Evolutionary conservation across 2,113 vertebrate genomes (phyloP).

Genomic region (Trachemys scripta): DNA sequence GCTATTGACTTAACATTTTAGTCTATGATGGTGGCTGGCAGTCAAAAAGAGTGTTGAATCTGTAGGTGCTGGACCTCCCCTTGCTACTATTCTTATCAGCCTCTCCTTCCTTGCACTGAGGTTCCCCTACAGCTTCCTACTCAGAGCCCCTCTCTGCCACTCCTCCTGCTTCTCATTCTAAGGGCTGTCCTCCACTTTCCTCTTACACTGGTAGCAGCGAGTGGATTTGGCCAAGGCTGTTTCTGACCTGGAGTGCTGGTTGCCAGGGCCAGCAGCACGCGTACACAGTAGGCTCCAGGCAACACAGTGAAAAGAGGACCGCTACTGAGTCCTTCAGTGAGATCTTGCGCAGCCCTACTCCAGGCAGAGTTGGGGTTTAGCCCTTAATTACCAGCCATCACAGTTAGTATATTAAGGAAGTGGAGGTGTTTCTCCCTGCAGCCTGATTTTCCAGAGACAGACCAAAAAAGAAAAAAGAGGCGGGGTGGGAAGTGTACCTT

Average conservation of each 20-base stretch:
- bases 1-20: not conserved
- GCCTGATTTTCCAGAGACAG: not conserved
- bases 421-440: not conserved
- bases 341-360: not conserved
- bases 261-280: not conserved
- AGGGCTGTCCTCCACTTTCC: not conserved
- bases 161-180: not conserved
- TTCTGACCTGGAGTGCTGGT: not conserved
- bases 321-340: fast-evolving
- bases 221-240: not conserved
- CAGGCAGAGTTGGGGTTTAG: not conserved
- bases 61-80: not conserved
- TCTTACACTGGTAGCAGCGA: not conserved
- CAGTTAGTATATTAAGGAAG: not conserved
- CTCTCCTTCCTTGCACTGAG: not conserved
- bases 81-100: not conserved
- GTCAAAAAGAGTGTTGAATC: not conserved
- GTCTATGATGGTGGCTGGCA: not conserved
- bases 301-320: not conserved
- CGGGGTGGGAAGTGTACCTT: not conserved
- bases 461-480: not conserved
- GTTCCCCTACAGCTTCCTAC: not conserved
- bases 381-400: not conserved
- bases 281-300: not conserved
- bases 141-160: not conserved